Evolutionary conservation across 2,113 vertebrate species (phyloP).

Genomic region (Sebastes schlegelii): DNA sequence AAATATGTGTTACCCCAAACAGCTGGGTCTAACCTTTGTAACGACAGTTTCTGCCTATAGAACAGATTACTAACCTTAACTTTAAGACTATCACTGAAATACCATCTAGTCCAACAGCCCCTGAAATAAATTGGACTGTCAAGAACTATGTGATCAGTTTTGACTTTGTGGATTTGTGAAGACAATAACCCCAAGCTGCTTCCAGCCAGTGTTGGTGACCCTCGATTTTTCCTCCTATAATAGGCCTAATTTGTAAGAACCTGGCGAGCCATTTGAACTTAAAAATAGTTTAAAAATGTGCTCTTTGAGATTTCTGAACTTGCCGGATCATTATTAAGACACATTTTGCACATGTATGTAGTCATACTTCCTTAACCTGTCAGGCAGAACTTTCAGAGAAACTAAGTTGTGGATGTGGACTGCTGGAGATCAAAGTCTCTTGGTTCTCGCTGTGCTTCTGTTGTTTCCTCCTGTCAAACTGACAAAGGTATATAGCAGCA

Average conservation of each 20-base stretch:
- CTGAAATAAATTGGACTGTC: neutral
- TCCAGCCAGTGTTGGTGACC: neutral
- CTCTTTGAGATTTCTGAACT: neutral
- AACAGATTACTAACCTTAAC: neutral
- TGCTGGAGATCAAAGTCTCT: too few relatives aligned
- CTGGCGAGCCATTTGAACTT: neutral
- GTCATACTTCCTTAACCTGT: neutral
- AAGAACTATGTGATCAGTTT: neutral
- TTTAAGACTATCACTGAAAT: neutral
- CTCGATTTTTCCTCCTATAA: neutral
- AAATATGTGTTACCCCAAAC: too few relatives aligned
- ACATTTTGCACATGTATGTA: neutral
- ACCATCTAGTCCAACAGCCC: neutral
- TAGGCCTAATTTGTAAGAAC: neutral
- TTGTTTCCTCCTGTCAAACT: neutral
- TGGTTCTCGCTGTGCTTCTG: neutral
- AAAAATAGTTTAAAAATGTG: neutral
- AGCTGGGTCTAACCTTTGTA: neutral
- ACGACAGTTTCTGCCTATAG: neutral
- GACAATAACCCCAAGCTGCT: neutral
- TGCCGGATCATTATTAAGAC: neutral
- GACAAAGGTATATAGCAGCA: neutral
- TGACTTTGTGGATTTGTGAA: neutral
- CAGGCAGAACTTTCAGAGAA: too few relatives aligned
- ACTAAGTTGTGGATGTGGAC: too few relatives aligned